phyloP scores from a whole-genome alignment of 2,888 invertebrate species.

The Trichopria drosophilae region DNA sequence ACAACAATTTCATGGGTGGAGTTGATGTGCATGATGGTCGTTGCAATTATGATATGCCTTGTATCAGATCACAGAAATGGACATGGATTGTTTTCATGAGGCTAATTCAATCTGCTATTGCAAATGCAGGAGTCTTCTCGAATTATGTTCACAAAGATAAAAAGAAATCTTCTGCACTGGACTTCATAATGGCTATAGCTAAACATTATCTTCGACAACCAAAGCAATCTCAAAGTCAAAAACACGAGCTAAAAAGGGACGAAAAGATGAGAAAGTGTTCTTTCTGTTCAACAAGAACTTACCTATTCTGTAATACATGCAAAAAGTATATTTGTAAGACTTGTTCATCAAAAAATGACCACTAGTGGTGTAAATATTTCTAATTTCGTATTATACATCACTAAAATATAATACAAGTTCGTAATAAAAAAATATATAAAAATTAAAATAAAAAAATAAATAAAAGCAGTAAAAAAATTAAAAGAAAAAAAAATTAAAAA shows the following conservation, averaged over 20 bases:
- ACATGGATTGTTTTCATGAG: constrained; percentile 23
- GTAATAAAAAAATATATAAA: too few relatives aligned
- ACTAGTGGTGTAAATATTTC: too few relatives aligned
- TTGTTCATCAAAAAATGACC: not conserved
- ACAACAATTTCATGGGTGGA: too few relatives aligned
- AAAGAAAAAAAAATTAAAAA: not conserved
- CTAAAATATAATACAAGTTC: too few relatives aligned
- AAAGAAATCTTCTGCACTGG: constrained; percentile 17
- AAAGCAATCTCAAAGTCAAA: constrained; percentile 3
- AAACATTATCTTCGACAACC: constrained; percentile 10
- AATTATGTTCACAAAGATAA: constrained; percentile 16
- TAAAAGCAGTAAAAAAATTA: too few relatives aligned
- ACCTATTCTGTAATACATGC: constrained; percentile 5
- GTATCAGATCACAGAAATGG: constrained; percentile 13
- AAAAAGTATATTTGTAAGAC: constrained; percentile 5
- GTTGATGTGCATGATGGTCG: too few relatives aligned
- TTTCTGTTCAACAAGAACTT: constrained; percentile 6
- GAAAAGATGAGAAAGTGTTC: constrained; percentile 10
- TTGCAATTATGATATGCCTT: constrained; percentile 8
- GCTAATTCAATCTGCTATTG: constrained; percentile 23
- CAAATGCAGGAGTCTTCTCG: constrained; percentile 21
- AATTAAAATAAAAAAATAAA: too few relatives aligned
- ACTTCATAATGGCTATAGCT: constrained; percentile 15
- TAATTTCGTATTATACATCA: too few relatives aligned
- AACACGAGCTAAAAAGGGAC: not conserved